Base-by-base conservation (phyloP, 2,797 vertebrate genomes). In the Ispidina lecontei region DNA sequence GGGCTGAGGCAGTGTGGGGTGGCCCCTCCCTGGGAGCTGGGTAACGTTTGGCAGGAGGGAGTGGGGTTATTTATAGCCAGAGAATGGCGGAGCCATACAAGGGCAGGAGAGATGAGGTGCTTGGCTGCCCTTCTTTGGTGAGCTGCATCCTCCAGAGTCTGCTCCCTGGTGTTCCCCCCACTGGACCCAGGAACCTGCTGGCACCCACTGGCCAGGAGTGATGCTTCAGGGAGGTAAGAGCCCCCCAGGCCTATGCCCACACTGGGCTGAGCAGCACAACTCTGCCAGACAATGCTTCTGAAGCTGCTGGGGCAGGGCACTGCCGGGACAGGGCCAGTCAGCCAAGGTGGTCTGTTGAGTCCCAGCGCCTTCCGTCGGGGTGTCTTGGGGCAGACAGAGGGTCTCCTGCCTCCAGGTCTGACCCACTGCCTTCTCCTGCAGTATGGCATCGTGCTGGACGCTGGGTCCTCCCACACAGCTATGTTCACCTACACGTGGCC, bases 401-500 rank as follows among this genome's bases (percentile, higher is more conserved):
- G 28, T 55, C 18, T 39, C 33, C 33, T 10, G 4, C 47, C 35
- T 44, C 18, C 1, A 4, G 22, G n/a, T 9, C 70, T 95, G 56
- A 95, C n/a, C 23, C 17, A 6, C 49, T 59, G 12, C 47, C 68
- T 91, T 12, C 25, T 18, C 69, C 43, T 25, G 8, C 96, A 99
- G 98, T 98, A 98, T 0, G 98, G 98, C 65, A 98, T 98, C 2
- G 98, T 99, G 47, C 96, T 99, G 94, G 98, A 98, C 8, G 98
- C 98, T 0, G 98, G 98, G 6, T 99, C 98, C 37, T 98, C 98
- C 43, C 98, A 98, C 95, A 98, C 98, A 0, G 93, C 98, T 68
- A 90, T 98, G 91, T 98, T 98, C 70, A 7, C 98, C 76, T 99
- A 99, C 95, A 98, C 98, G 80, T 98, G 98, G 98, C 97, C 97